phyloP scores from a whole-genome alignment of 2,113 vertebrate genomes.

The western clawed frog (Xenopus tropicalis) region UCB_Xtro_10.0 CM004447.2:130342501-130343000 shows the following conservation, averaged over 20 bases:
- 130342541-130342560: constrained; percentile 32
- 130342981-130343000: constrained; percentile 46
- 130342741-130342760: constrained; percentile 17
- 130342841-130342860: constrained; percentile 30
- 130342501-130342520: constrained; percentile 18
- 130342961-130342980: constrained; percentile 43
- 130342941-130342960: constrained; percentile 25
- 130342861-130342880: constrained; percentile 27
- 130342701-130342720: constrained; percentile 47
- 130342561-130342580: constrained; percentile 44
- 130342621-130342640: constrained; percentile 40
- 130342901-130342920: constrained; percentile 26
- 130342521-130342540: constrained; percentile 38
- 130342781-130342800: constrained; percentile 43
- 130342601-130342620: constrained; percentile 38
- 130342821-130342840: constrained; percentile 27
- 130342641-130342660: constrained; percentile 42
- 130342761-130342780: constrained; percentile 44
- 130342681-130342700: constrained; percentile 12
- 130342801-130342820: constrained; percentile 43
- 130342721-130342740: constrained; percentile 45
- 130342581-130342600: constrained; percentile 37
- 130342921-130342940: constrained; percentile 33
- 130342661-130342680: constrained; percentile 17
- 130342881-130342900: constrained; percentile 20